phyloP scores from a whole-genome alignment of 2,797 vertebrate genomes.

The Alcedo quadribrachys region DNA sequence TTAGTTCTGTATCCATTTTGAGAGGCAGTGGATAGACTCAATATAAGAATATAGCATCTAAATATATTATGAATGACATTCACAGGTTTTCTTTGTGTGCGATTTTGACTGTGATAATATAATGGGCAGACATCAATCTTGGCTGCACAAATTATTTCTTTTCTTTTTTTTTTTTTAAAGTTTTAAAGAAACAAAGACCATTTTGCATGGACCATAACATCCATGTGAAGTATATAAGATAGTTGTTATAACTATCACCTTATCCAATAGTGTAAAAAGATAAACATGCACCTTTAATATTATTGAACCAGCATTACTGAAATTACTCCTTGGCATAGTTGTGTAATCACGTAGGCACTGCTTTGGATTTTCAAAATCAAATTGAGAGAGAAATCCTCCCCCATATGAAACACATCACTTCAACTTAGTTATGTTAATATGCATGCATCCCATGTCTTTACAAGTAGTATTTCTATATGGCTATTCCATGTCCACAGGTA shows the following conservation, averaged over 20 bases:
- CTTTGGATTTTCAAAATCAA: constrained; percentile 66
- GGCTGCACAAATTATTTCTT: neutral
- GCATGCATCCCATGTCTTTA: constrained; percentile 65
- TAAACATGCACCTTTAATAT: constrained; percentile 58
- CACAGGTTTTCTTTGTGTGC: neutral
- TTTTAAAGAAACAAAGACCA: too few relatives aligned
- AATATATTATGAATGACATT: neutral
- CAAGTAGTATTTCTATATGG: constrained; percentile 62
- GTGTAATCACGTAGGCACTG: constrained; percentile 68
- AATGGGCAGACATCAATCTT: neutral
- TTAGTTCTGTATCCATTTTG: neutral
- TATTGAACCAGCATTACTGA: constrained; percentile 56
- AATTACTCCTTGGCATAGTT: constrained; percentile 74
- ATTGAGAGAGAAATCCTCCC: constrained; percentile 40
- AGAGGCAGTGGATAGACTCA: neutral
- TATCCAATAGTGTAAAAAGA: neutral
- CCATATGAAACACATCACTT: neutral
- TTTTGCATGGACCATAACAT: too few relatives aligned
- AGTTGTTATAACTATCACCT: too few relatives aligned
- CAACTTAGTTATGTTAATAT: constrained; percentile 19
- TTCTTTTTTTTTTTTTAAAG: neutral
- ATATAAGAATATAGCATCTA: neutral
- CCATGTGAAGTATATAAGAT: too few relatives aligned
- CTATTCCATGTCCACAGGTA: constrained; percentile 55
- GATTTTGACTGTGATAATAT: neutral